Percentiles rank a stretch among this genome's conserved stretches.
Conservation (phyloP, 2,888 invertebrate genomes). For the Cryptocheilus praepositus region DNA sequence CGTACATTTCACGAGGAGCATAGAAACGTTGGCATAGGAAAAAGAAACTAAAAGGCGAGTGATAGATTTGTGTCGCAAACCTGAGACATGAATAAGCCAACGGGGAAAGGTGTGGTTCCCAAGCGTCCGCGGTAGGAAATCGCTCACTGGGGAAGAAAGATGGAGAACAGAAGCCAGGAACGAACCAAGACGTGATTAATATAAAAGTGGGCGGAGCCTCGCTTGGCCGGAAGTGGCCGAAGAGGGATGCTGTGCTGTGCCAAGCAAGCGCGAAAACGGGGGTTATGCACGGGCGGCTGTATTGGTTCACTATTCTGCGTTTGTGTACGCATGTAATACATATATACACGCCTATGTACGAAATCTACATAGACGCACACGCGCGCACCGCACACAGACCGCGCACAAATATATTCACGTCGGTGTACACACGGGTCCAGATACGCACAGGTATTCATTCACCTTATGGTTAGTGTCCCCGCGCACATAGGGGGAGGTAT, state of each 20-base stretch:
- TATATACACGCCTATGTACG: slow-evolving; percentile 32
- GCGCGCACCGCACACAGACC: background rate
- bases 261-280: slow-evolving; percentile 69
- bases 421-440: slow-evolving; percentile 1
- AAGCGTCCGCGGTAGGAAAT: slow-evolving; percentile 69
- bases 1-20: slow-evolving; percentile 13
- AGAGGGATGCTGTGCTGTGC: slow-evolving; percentile 70
- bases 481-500: background rate
- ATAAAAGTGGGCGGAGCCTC: slow-evolving; percentile 74
- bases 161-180: slow-evolving; percentile 65
- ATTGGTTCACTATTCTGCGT: slow-evolving; percentile 47
- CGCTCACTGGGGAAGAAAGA: slow-evolving; percentile 69
- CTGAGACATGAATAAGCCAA: slow-evolving; percentile 69
- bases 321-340: slow-evolving; percentile 43
- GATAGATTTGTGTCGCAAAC: slow-evolving; percentile 42
- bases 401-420: background rate
- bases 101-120: slow-evolving; percentile 72
- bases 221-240: slow-evolving; percentile 71
- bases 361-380: background rate
- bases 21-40: background rate
- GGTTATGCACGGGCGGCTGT: slow-evolving; percentile 55
- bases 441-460: slow-evolving; percentile 1
- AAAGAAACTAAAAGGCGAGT: slow-evolving; percentile 23
- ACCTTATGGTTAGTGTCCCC: background rate
- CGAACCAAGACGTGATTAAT: slow-evolving; percentile 74